Percentiles rank a stretch among this genome's conserved stretches.
Conservation (phyloP, 1,140 invertebrate species). For the Neodiprion pinetum region DNA sequence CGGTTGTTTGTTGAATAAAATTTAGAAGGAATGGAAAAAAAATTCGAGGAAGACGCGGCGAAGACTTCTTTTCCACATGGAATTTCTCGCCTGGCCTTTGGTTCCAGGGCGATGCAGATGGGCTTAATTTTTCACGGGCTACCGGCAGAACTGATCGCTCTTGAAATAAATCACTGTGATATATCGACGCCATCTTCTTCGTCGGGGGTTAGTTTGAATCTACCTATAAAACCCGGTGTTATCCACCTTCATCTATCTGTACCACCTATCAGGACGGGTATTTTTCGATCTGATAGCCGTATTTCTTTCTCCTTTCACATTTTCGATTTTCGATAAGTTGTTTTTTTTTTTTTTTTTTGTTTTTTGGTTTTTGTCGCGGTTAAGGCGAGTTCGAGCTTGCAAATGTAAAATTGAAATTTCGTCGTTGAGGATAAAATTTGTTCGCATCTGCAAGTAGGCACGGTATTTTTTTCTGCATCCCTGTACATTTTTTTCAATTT, state of each 20-base stretch:
- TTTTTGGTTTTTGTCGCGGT: too few relatives aligned
- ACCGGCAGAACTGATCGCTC: constrained; percentile 21
- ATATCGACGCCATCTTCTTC: constrained; percentile 22
- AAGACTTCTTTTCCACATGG: too few relatives aligned
- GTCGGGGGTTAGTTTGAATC: not conserved
- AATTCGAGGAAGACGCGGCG: too few relatives aligned
- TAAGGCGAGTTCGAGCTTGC: too few relatives aligned
- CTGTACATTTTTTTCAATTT: not conserved
- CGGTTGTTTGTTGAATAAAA: too few relatives aligned
- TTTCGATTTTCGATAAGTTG: not conserved
- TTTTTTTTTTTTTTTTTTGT: not conserved
- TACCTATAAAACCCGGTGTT: too few relatives aligned
- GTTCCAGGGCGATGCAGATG: not conserved
- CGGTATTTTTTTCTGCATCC: not conserved
- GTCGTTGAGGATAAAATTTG: too few relatives aligned
- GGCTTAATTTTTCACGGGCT: constrained; percentile 25
- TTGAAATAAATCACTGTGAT: constrained; percentile 22
- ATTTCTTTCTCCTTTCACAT: constrained; percentile 14
- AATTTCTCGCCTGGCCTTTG: too few relatives aligned
- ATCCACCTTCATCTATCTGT: constrained; percentile 8
- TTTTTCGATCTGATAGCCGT: constrained; percentile 2
- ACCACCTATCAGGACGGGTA: too few relatives aligned
- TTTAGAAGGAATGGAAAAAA: too few relatives aligned
- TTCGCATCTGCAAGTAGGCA: too few relatives aligned
- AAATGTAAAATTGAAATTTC: too few relatives aligned